Evolutionary conservation across 1,140 invertebrate species (phyloP).

Genomic region (Lutraria rhynchaena): DNA sequence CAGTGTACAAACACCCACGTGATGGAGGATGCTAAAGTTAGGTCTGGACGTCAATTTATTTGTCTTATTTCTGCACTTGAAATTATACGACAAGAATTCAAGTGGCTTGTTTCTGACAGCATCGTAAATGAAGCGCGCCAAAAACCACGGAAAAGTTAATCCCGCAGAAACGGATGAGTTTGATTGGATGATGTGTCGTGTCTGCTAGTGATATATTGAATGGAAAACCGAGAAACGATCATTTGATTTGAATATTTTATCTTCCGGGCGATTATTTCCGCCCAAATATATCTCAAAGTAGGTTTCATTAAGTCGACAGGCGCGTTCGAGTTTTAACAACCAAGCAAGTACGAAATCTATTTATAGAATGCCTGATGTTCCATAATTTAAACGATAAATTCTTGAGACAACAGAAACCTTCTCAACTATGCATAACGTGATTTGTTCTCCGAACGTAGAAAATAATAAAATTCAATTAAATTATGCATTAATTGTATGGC

Average conservation of each 20-base stretch:
- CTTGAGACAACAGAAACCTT: too few relatives aligned
- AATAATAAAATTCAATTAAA: too few relatives aligned
- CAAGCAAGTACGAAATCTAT: background rate
- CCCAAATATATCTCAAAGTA: slow-evolving; percentile 28
- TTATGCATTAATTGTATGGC: too few relatives aligned
- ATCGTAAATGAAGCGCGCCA: slow-evolving; percentile 46
- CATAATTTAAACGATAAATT: too few relatives aligned
- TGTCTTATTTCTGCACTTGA: slow-evolving; percentile 15
- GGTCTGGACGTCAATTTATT: slow-evolving; percentile 40
- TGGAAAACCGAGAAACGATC: slow-evolving; percentile 1
- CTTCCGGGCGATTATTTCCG: slow-evolving; percentile 17
- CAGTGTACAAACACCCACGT: slow-evolving; percentile 12
- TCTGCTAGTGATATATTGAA: slow-evolving; percentile 25
- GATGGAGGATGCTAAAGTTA: background rate
- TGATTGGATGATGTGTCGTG: slow-evolving; percentile 38
- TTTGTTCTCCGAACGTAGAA: too few relatives aligned
- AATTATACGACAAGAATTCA: slow-evolving; percentile 5
- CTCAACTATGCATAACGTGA: too few relatives aligned
- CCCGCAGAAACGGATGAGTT: slow-evolving; percentile 39
- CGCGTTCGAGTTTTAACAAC: background rate
- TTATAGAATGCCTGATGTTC: too few relatives aligned
- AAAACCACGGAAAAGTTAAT: slow-evolving; percentile 42
- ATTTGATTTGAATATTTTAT: slow-evolving; percentile 37
- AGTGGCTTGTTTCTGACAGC: slow-evolving; percentile 43
- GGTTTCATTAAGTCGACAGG: background rate